Conservation (phyloP, 1,140 invertebrate genomes). For the Papilio helenus region DNA sequence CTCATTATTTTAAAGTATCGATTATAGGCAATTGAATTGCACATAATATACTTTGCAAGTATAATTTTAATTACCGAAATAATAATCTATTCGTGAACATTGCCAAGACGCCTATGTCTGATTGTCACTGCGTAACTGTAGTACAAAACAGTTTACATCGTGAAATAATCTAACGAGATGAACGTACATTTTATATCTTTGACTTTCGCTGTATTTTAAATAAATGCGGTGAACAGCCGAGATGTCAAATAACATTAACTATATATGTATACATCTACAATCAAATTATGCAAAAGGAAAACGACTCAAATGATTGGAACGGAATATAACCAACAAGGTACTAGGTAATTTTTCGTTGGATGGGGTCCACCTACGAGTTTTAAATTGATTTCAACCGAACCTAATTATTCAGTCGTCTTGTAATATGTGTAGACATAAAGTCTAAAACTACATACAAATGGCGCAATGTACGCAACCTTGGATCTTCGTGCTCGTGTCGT, state of each 20-base stretch:
- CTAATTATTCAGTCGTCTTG: background rate
- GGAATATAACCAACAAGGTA: background rate
- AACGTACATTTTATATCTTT: too few species aligned
- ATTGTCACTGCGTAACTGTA: background rate
- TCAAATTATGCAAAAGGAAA: too few species aligned
- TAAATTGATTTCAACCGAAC: background rate
- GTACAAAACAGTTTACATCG: background rate
- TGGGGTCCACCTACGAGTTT: too few species aligned
- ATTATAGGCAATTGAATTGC: background rate
- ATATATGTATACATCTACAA: too few species aligned
- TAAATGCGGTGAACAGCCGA: too few species aligned
- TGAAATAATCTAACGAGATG: background rate
- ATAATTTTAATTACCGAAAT: background rate
- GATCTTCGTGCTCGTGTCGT: constrained; percentile 14
- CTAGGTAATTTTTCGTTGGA: too few species aligned
- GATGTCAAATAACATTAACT: too few species aligned
- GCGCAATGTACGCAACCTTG: constrained; percentile 14
- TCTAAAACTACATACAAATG: background rate
- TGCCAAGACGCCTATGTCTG: background rate
- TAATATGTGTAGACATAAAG: background rate
- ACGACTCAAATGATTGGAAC: too few species aligned
- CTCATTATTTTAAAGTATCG: background rate
- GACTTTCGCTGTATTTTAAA: too few species aligned
- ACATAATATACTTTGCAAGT: background rate
- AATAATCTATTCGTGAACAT: background rate